Evolutionary conservation across 2,113 vertebrate species (phyloP).

Genomic region (Equus przewalskii): DNA sequence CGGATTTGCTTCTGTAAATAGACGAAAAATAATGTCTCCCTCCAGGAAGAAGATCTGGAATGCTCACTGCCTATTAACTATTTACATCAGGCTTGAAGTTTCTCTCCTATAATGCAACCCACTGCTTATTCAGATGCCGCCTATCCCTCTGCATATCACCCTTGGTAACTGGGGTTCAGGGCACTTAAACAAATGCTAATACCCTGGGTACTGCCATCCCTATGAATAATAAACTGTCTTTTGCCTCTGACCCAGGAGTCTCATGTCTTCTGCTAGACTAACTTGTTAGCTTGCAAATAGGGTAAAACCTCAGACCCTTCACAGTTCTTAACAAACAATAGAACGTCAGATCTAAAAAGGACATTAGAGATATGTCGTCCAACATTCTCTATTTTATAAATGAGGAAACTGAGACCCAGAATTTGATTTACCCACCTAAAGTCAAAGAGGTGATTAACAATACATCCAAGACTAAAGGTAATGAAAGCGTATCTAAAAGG

Average conservation of each 20-base stretch:
- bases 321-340: not conserved
- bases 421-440: not conserved
- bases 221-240: conserved; percentile 9
- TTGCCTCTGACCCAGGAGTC: not conserved
- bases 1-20: not conserved
- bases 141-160: not conserved
- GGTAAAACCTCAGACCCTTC: conserved; percentile 12
- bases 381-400: conserved; percentile 45
- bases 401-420: conserved; percentile 13
- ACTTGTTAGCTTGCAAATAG: not conserved
- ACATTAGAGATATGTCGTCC: not conserved
- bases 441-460: conserved; percentile 43
- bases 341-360: not conserved
- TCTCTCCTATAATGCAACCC: not conserved
- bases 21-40: conserved; percentile 25
- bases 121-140: not conserved
- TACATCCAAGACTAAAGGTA: not conserved
- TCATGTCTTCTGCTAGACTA: conserved; percentile 14
- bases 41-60: not conserved
- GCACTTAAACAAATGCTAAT: not conserved
- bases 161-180: not conserved
- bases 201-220: not conserved
- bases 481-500: conserved; percentile 18
- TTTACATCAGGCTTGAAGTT: not conserved
- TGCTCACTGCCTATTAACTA: not conserved